Evolutionary conservation across 1,140 invertebrate genomes (phyloP).

Genomic region (Nymphalis io): DNA sequence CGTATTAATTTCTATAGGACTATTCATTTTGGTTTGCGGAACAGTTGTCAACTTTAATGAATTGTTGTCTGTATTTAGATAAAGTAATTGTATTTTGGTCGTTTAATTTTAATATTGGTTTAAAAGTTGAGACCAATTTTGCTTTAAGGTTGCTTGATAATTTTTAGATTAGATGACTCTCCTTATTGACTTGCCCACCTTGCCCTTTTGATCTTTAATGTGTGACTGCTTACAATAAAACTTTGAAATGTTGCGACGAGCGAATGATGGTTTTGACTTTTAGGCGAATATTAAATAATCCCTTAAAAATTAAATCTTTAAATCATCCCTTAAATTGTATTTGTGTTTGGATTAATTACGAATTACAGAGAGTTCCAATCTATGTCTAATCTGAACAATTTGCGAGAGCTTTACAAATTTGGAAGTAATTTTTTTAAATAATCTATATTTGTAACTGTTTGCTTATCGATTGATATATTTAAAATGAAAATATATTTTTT

Average conservation of each 20-base stretch:
- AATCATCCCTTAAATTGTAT: not conserved
- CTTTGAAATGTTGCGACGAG: not conserved
- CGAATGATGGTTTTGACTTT: constrained; percentile 6
- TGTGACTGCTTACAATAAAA: not conserved
- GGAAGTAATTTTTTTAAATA: not conserved
- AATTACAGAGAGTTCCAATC: not conserved
- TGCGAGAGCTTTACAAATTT: not conserved
- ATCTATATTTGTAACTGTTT: not conserved
- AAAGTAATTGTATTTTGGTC: not conserved
- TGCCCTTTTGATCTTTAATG: too few species aligned
- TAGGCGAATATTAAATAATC: constrained; percentile 3
- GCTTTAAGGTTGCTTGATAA: not conserved
- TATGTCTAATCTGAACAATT: not conserved
- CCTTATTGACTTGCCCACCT: too few species aligned
- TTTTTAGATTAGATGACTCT: not conserved
- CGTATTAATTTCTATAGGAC: constrained; percentile 43
- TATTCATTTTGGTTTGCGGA: constrained; percentile 50
- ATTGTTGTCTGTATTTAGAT: constrained; percentile 32
- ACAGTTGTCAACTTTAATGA: constrained; percentile 49
- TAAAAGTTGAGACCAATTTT: constrained; percentile 7
- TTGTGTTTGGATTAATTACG: not conserved
- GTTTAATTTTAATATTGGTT: constrained; percentile 5
- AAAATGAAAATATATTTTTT: too few species aligned
- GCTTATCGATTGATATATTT: not conserved
- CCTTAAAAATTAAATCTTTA: too few species aligned